phyloP scores from a whole-genome alignment of 1,140 invertebrate species.

The Lepidurus arcticus region DNA sequence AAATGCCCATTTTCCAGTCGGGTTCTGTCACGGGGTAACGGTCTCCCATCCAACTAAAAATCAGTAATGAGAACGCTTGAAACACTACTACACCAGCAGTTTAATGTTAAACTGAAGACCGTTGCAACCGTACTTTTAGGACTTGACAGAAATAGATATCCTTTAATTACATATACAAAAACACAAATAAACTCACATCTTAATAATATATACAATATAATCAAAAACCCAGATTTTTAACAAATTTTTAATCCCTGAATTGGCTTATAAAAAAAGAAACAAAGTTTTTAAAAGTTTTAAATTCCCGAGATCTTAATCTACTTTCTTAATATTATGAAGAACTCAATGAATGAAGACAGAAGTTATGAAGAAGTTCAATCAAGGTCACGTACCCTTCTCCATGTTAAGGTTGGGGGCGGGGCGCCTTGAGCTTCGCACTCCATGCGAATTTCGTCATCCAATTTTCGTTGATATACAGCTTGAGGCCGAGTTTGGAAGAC shows the following conservation, averaged over 20 bases:
- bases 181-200: background rate
- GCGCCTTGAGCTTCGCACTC: constrained; percentile 86
- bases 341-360: background rate
- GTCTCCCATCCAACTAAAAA: constrained; percentile 56
- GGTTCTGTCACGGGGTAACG: constrained; percentile 70
- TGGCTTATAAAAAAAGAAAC: too few species aligned
- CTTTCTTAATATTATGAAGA: too few species aligned
- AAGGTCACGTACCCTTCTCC: constrained; percentile 68
- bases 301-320: too few species aligned
- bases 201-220: background rate
- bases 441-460: constrained; percentile 85
- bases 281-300: too few species aligned
- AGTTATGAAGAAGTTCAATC: too few species aligned
- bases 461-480: constrained; percentile 76
- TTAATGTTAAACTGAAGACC: background rate
- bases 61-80: background rate
- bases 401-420: constrained; percentile 79
- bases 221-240: too few species aligned
- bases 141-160: too few species aligned
- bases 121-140: too few species aligned
- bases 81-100: background rate
- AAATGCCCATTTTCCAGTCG: constrained; percentile 78
- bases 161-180: background rate
- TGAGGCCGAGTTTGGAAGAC: constrained; percentile 77
- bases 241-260: too few species aligned